These are phyloP conservation scores for Cossypha heuglini DNA, from an alignment of 2,797 vertebrate genomes.

Conservation along the genomic window DNA sequence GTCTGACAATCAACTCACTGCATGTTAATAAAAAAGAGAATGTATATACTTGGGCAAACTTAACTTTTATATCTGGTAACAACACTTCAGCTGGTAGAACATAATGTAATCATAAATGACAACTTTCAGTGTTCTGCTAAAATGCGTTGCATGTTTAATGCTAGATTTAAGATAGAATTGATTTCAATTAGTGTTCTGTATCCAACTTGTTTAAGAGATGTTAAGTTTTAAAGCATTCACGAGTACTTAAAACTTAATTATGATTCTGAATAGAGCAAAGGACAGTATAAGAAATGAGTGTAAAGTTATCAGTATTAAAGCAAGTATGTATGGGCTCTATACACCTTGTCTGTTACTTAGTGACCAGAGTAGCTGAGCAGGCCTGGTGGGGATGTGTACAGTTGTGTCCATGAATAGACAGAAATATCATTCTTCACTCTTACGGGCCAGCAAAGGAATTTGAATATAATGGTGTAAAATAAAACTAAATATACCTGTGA, in stretches of 20 bases:
- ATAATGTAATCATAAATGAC: background rate
- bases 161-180: background rate
- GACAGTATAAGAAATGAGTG: background rate
- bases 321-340: background rate
- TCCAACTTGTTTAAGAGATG: background rate
- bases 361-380: background rate
- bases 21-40: background rate
- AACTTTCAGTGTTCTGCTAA: background rate
- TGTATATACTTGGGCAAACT: background rate
- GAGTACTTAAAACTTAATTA: background rate
- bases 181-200: background rate
- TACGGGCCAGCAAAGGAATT: background rate
- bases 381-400: rapidly evolving
- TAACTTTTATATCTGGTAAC: background rate
- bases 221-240: background rate
- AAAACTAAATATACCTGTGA: background rate
- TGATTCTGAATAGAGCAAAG: background rate
- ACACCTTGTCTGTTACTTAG: background rate
- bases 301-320: background rate
- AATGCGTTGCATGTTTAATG: background rate
- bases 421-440: background rate
- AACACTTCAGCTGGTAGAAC: background rate
- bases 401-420: background rate
- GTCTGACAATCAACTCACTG: background rate
- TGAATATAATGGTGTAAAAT: background rate